Conservation (phyloP, 2,797 vertebrate genomes). For the Paratrypauchen microcephalus region DNA sequence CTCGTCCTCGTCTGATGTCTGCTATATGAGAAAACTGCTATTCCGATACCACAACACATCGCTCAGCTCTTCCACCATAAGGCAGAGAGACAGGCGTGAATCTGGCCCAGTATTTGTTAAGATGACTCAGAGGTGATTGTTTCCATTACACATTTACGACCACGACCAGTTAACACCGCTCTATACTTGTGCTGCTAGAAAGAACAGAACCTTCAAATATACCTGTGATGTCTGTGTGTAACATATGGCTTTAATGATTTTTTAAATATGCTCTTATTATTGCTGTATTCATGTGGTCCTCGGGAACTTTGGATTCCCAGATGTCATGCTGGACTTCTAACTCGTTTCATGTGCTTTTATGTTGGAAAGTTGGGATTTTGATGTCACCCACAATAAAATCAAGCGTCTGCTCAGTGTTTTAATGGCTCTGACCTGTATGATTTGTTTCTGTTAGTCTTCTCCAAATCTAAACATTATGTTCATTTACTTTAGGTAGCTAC, state of each 20-base stretch:
- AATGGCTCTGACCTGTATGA: no score
- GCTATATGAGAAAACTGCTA: background rate
- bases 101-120: slow-evolving; percentile 16
- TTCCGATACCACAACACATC: background rate
- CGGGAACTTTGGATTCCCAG: no score
- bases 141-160: slow-evolving; percentile 43
- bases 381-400: no score
- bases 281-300: no score
- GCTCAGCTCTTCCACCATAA: background rate
- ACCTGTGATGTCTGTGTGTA: background rate
- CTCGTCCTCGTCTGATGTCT: background rate
- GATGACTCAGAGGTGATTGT: slow-evolving; percentile 51
- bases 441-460: no score
- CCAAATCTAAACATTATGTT: no score
- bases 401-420: no score
- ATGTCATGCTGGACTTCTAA: no score
- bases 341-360: no score
- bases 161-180: slow-evolving; percentile 26
- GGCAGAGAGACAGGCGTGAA: slow-evolving; percentile 17
- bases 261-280: background rate
- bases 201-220: slow-evolving; percentile 1
- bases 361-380: no score
- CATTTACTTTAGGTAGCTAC: no score
- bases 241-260: background rate
- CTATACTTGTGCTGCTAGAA: slow-evolving; percentile 10